Evolutionary conservation across 1,140 invertebrate genomes (phyloP).

Genomic region (Bicyclus anynana): DNA sequence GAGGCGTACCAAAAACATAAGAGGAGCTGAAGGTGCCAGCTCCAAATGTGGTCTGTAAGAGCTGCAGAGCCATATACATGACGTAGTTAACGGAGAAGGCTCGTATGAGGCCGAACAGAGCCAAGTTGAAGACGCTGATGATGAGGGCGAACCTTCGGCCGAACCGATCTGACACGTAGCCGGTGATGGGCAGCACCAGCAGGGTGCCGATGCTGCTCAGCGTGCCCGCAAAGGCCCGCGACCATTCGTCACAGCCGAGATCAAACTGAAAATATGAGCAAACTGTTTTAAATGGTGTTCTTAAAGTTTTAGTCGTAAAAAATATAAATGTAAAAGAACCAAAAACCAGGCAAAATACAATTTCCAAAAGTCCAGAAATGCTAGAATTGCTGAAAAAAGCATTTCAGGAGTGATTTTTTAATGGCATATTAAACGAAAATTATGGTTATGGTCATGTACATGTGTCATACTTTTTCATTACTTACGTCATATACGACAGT

Average conservation of each 20-base stretch:
- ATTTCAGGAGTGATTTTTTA: too few species aligned
- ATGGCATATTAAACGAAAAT: too few species aligned
- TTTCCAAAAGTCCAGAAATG: too few species aligned
- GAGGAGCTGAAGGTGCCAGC: conserved; percentile 37
- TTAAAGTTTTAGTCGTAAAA: too few species aligned
- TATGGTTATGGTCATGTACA: too few species aligned
- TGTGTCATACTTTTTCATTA: not conserved
- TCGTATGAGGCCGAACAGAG: conserved; percentile 79
- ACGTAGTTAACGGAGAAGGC: conserved; percentile 81
- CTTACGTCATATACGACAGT: conserved; percentile 50
- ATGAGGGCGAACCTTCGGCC: conserved; percentile 80
- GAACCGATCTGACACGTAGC: conserved; percentile 79
- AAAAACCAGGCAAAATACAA: too few species aligned
- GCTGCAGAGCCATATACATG: conserved; percentile 79
- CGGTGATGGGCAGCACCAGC: conserved; percentile 79
- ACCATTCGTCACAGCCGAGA: conserved; percentile 44
- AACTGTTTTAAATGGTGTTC: too few species aligned
- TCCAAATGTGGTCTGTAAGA: conserved; percentile 42
- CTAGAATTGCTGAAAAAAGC: too few species aligned
- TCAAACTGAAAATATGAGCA: conserved; percentile 32
- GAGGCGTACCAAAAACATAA: conserved; percentile 43
- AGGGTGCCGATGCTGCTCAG: conserved; percentile 33
- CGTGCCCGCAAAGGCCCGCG: conserved; percentile 35
- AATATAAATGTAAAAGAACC: too few species aligned
- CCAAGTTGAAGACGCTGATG: conserved; percentile 75